Base-by-base conservation (phyloP, 2,888 invertebrate species). In the Pseudoips prasinana region DNA sequence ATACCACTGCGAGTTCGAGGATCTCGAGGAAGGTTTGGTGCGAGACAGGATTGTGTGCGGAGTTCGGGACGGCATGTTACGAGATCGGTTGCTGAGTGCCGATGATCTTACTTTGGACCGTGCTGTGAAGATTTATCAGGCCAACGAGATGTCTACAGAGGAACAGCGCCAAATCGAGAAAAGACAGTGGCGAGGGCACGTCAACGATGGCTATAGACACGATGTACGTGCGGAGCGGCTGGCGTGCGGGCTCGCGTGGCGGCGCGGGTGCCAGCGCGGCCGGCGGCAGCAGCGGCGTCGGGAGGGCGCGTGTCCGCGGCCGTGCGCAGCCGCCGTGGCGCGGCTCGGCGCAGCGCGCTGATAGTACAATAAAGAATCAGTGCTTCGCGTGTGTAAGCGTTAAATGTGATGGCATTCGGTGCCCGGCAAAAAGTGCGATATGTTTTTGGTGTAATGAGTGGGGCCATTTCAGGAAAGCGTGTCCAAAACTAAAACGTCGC, bases 41-140 rank as follows among this genome's bases (percentile, higher is more conserved):
- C 34, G 40, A 3, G 39, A 44, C 27, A 33, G 50, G 5, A 41
- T 47, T 7, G 42, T 51, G 0, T 47, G 47, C 7, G 47, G 47
- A 1, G 22, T 40, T 1, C 8, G 1, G 0, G 25, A 29, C 8
- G 24, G 5, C 6, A 6, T 24, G 1, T 40, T 41, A 1, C 27
- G 39, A 1, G 43, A 47, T 11, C 8, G 42, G 10, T 27, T 46
- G 19, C 25, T 51, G 7, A 14, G 42, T 8, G 14, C 33, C 8
- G 41, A 45, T 3, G 39, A 36, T 1, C 25, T 47, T 5, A 45
- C 18, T 1, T 27, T 45, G 8, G 37, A 31, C 7, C 39, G 33
- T 18, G 41, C 47, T 0, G 25, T 51, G 1, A 29, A 28, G 8
- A 37, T 45, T n/a, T 50, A 44, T 20, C 33, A 46, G 22, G 32